Conservation (phyloP, 2,888 invertebrate species). For the Dicyrtoma fusca region DNA sequence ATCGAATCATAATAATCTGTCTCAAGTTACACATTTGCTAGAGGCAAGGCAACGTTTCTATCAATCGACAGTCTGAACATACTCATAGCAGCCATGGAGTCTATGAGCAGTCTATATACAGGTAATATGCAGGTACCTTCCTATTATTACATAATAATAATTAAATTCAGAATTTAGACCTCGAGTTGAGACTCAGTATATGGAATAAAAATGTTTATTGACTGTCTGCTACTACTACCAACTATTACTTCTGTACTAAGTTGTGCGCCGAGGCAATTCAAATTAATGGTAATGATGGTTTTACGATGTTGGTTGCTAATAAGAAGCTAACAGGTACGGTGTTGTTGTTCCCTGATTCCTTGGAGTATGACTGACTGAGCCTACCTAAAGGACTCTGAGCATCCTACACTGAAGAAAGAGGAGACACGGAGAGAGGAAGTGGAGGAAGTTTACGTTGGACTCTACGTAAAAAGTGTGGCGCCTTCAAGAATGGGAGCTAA, state of each 20-base stretch:
- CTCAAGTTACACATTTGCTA: constrained; percentile 16
- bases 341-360: too few relatives aligned
- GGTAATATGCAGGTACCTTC: too few relatives aligned
- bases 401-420: background rate
- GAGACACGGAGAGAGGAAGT: background rate
- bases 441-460: background rate
- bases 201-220: too few relatives aligned
- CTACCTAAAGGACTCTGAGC: background rate
- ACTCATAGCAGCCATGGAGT: too few relatives aligned
- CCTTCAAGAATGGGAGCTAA: constrained; percentile 52
- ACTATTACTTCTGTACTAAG: constrained; percentile 9
- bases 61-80: too few relatives aligned
- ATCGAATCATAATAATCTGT: constrained; percentile 17
- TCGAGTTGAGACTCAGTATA: too few relatives aligned
- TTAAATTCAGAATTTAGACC: too few relatives aligned
- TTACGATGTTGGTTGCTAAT: constrained; percentile 16
- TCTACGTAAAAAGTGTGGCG: constrained; percentile 53
- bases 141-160: too few relatives aligned
- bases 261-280: constrained; percentile 17
- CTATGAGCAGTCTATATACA: too few relatives aligned
- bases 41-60: background rate
- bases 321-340: background rate
- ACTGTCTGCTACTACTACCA: background rate
- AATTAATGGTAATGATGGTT: constrained; percentile 20
- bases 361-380: too few relatives aligned